Evolutionary conservation across 2,797 vertebrate species (phyloP), one percentile per base, ranked within the genome.

Genomic region (Haliaeetus vocifer): DNA sequence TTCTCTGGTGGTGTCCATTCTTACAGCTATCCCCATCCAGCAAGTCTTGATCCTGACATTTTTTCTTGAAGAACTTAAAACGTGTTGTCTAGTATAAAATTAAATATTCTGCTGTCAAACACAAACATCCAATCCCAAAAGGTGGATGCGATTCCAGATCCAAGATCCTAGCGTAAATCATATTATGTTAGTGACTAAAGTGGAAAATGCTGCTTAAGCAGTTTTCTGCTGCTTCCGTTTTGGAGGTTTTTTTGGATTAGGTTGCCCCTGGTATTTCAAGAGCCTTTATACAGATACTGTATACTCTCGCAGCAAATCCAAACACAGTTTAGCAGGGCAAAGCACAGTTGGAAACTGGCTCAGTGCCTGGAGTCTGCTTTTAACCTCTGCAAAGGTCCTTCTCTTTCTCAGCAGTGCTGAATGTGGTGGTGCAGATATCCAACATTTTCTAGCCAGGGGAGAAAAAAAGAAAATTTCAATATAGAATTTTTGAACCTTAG

Each of bases 341-440:
- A 92, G 75, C 86, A 56, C 73, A 83, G 91, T 59, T 80, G 67
- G 82, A 88, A 74, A 6, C 76, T 97, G 96, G 90, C 86, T 96
- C 28, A 53, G 37, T 86, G 86, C 95, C 92, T 77, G 83, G 80
- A 70, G 59, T 79, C 82, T 83, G 73, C 80, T 95, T 96, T 95
- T 89, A 93, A 89, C 85, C 82, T 96, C 72, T 73, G 81, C 55
- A 94, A 85, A 93, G 35, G 35, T 50, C 33, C 23, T 58, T 88
- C 10, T 75, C 70, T 80, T 71, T 82, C 68, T 80, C 79, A 94
- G 52, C 37, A 59, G 15, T 56, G 13, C 35, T 76, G 53, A 55
- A 23, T 35, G 7, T 29, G 47, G 20, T 81, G 40, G 20, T 81
- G 40, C 65, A 52, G 52, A 53, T 88, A 50, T 5, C n/a, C 47